Percentiles rank a stretch among this genome's conserved stretches.
Evolutionary conservation across 2,113 vertebrate genomes (phyloP).

Genomic region (Donacobius atricapilla): DNA sequence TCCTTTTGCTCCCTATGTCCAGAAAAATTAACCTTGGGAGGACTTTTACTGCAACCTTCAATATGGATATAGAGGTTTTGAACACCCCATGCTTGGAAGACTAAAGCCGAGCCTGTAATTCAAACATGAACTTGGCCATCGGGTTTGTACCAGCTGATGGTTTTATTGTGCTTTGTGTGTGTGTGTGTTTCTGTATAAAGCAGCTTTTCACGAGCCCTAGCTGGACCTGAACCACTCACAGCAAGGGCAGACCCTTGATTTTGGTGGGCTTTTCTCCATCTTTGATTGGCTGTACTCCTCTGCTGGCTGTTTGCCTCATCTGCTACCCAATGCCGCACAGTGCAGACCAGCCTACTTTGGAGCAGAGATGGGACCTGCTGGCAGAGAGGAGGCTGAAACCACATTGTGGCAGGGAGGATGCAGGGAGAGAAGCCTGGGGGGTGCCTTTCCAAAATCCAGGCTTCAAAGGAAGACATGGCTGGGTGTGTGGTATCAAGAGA

Average conservation of each 20-base stretch:
- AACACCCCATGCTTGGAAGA: background rate
- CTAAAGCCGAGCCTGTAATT: background rate
- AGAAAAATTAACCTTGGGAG: background rate
- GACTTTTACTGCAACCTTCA: background rate
- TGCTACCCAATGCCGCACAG: rapidly evolving
- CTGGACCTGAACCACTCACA: background rate
- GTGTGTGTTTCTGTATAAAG: background rate
- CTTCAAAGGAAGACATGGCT: background rate
- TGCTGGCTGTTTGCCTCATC: background rate
- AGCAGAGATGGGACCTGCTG: background rate
- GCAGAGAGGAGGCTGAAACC: background rate
- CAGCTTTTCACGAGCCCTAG: background rate
- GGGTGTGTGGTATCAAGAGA: background rate
- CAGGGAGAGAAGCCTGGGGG: background rate
- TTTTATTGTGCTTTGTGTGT: slow-evolving; percentile 26
- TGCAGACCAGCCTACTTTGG: background rate
- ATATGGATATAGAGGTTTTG: background rate
- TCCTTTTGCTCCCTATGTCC: background rate
- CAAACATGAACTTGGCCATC: background rate
- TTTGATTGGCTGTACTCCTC: background rate
- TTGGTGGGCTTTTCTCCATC: background rate
- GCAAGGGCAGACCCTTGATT: background rate
- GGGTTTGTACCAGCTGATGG: background rate
- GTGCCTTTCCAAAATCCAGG: background rate
- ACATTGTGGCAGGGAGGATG: background rate